Conservation (phyloP, 1,140 invertebrate species). For the Papilio aristodemus region DNA sequence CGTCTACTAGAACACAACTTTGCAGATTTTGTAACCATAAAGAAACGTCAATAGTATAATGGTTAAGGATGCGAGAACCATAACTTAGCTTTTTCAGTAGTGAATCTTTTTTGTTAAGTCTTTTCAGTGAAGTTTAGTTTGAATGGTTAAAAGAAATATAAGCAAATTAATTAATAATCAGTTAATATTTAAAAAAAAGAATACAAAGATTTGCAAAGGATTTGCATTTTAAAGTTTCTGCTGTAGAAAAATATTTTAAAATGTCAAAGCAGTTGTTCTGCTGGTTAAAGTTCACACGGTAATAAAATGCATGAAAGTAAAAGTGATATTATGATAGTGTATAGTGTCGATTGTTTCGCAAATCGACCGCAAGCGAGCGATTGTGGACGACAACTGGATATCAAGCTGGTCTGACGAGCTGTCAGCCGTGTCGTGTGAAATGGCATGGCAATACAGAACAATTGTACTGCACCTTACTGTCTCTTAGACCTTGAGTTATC, state of each 20-base stretch:
- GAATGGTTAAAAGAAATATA: too few relatives aligned
- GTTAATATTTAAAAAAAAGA: too few relatives aligned
- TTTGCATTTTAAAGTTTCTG: background rate
- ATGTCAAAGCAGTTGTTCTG: background rate
- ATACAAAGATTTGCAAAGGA: background rate
- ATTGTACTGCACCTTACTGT: slow-evolving; percentile 20
- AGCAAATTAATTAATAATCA: too few relatives aligned
- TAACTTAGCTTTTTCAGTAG: too few relatives aligned
- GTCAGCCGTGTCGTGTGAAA: slow-evolving; percentile 5
- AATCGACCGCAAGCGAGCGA: slow-evolving; percentile 22
- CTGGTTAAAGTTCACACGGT: background rate
- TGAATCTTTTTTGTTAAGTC: too few relatives aligned
- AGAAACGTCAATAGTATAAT: too few relatives aligned
- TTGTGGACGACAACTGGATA: slow-evolving; percentile 21
- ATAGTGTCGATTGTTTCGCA: slow-evolving; percentile 13
- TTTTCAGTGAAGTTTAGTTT: too few relatives aligned
- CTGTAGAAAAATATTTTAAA: background rate
- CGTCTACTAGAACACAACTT: too few relatives aligned
- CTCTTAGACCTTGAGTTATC: slow-evolving; percentile 8
- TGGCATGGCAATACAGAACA: slow-evolving; percentile 24
- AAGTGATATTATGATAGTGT: slow-evolving; percentile 9
- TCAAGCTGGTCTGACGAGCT: slow-evolving; percentile 9
- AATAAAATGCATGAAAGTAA: background rate
- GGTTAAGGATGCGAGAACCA: too few relatives aligned
- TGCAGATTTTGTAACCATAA: too few relatives aligned